These are phyloP conservation scores for Cynocephalus volans DNA, from an alignment of 2,113 vertebrate species.

Conservation along the genomic window DNA sequence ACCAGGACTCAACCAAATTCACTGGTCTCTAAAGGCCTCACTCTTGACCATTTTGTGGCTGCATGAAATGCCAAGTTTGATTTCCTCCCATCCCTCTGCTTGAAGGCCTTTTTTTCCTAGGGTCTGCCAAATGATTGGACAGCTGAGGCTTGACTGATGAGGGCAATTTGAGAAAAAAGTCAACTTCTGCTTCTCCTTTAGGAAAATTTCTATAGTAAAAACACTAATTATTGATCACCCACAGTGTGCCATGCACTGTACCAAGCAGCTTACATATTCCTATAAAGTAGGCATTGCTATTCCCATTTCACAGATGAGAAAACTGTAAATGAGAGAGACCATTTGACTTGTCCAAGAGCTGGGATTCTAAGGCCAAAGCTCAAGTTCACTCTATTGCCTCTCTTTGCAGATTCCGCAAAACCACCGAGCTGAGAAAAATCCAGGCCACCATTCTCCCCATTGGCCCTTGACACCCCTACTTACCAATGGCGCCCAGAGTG, in stretches of 20 bases:
- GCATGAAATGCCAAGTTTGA: neutral
- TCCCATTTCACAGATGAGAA: constrained; percentile 9
- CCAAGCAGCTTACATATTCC: neutral
- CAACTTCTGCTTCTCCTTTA: neutral
- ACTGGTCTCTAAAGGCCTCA: neutral
- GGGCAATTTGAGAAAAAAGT: neutral
- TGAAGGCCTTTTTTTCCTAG: neutral
- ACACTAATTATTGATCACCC: neutral
- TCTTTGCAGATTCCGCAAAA: neutral
- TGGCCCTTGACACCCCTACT: constrained; percentile 82
- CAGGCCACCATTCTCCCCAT: constrained; percentile 75
- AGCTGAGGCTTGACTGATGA: neutral
- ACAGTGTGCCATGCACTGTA: neutral
- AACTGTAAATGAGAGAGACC: neutral
- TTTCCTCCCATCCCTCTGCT: neutral
- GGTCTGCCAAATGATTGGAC: neutral
- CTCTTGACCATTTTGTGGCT: neutral
- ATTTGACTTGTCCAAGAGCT: neutral
- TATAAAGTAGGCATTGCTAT: neutral
- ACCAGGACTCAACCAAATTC: neutral
- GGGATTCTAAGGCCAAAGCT: neutral
- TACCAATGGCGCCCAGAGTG: constrained; percentile 90
- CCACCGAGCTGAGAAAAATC: neutral
- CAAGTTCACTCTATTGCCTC: neutral
- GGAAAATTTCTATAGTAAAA: neutral